These are phyloP conservation scores for Urocyon cinereoargenteus DNA, from an alignment of 2,797 vertebrate species.

Conservation along the genomic window DNA sequence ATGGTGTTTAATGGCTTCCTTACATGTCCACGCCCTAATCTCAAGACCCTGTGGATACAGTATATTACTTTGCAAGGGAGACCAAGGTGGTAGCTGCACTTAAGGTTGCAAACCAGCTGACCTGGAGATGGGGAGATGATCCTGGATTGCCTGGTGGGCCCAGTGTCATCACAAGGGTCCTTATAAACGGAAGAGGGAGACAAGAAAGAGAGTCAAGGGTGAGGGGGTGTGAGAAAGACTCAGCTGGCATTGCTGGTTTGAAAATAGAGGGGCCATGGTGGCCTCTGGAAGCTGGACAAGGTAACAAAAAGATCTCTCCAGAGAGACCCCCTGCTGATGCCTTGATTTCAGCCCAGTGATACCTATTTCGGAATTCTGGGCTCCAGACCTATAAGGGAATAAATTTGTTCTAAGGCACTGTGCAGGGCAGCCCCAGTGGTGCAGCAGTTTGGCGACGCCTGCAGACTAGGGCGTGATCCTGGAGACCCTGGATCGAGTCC, in stretches of 20 bases:
- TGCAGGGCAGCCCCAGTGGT: too few species aligned
- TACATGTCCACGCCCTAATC: not conserved
- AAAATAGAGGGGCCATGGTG: not conserved
- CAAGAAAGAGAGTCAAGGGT: not conserved
- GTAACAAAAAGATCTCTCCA: not conserved
- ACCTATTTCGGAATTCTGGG: not conserved
- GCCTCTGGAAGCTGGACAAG: not conserved
- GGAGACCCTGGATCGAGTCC: too few species aligned
- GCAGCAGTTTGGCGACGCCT: too few species aligned
- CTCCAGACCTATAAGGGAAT: not conserved
- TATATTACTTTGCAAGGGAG: not conserved
- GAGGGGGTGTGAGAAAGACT: not conserved
- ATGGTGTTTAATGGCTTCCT: too few species aligned
- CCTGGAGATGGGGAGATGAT: not conserved
- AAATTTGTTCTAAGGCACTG: not conserved
- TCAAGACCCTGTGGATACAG: not conserved
- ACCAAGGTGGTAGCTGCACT: not conserved
- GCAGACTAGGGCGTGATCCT: too few species aligned
- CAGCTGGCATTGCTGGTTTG: not conserved
- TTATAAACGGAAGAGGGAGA: not conserved
- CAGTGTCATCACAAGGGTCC: not conserved
- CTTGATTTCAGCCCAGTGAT: not conserved
- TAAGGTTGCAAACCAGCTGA: not conserved
- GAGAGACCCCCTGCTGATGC: not conserved
- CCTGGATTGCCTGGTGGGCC: not conserved